Evolutionary conservation across 2,113 vertebrate genomes (phyloP).

Genomic region (Pithys albifrons): DNA sequence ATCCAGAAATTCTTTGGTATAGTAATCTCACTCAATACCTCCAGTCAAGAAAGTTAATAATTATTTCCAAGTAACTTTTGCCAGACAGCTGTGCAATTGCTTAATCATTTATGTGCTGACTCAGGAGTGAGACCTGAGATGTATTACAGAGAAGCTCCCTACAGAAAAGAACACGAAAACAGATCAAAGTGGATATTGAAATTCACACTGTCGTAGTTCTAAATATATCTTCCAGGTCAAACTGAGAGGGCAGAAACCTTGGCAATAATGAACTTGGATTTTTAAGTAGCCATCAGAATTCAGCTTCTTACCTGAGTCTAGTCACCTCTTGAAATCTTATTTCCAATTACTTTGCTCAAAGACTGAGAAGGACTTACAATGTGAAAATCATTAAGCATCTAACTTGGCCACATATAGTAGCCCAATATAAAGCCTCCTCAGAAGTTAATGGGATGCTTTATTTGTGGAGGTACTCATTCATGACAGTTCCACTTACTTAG

Average conservation of each 20-base stretch:
- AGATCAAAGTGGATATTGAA: slow-evolving; percentile 13
- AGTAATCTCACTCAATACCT: slow-evolving; percentile 31
- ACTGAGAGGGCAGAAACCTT: background rate
- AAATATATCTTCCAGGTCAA: background rate
- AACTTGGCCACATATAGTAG: background rate
- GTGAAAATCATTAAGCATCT: background rate
- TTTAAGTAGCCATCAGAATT: background rate
- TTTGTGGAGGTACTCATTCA: background rate
- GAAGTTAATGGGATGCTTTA: background rate
- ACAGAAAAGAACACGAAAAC: background rate
- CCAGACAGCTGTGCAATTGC: background rate
- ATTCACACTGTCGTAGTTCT: background rate
- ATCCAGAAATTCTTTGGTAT: slow-evolving; percentile 15
- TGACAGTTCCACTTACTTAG: background rate
- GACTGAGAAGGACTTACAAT: background rate
- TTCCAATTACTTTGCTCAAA: background rate
- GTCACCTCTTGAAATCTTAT: background rate
- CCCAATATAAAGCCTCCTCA: background rate
- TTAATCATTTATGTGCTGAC: slow-evolving; percentile 16
- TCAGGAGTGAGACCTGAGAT: slow-evolving; percentile 29
- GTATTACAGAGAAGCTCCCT: background rate
- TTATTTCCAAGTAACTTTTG: slow-evolving; percentile 27
- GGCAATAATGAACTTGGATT: background rate
- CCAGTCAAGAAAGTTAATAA: slow-evolving; percentile 26
- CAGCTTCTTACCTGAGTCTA: background rate